Evolutionary conservation across 2,888 invertebrate genomes (phyloP).

Genomic region (Phania funesta): DNA sequence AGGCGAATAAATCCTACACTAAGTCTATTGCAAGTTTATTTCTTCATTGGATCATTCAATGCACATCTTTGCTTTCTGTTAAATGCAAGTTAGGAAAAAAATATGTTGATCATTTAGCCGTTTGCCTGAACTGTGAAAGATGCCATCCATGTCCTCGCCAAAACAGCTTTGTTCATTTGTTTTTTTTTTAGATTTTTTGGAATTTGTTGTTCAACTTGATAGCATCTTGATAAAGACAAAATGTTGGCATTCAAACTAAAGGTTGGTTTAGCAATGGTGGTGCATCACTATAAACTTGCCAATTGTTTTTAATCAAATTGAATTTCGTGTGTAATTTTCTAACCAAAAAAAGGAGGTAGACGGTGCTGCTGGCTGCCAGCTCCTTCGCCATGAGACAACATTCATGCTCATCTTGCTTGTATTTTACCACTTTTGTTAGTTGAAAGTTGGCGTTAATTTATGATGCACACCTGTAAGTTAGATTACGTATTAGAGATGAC

Average conservation of each 20-base stretch:
- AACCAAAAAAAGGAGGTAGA: slow-evolving; percentile 21
- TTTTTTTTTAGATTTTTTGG: neutral
- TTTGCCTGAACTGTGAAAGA: slow-evolving; percentile 41
- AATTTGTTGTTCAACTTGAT: slow-evolving; percentile 15
- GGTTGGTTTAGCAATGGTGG: slow-evolving; percentile 3
- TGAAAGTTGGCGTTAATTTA: slow-evolving; percentile 73
- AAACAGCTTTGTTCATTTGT: neutral
- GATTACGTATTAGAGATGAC: slow-evolving; percentile 68
- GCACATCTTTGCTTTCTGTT: slow-evolving; percentile 1
- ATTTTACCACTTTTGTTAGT: neutral
- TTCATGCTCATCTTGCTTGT: slow-evolving; percentile 1
- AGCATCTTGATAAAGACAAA: slow-evolving; percentile 50
- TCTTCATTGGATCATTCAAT: neutral
- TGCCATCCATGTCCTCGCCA: slow-evolving; percentile 32
- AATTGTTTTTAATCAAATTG: slow-evolving; percentile 55
- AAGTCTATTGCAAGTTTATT: neutral
- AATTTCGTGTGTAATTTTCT: slow-evolving; percentile 28
- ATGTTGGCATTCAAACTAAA: slow-evolving; percentile 33
- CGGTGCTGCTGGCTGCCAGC: slow-evolving; percentile 33
- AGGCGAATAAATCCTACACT: slow-evolving; percentile 55
- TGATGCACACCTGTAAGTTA: slow-evolving; percentile 75
- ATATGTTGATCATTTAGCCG: slow-evolving; percentile 48
- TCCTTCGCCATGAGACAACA: neutral
- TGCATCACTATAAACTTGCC: slow-evolving; percentile 26
- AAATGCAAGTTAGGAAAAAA: neutral